phyloP scores from a whole-genome alignment of 2,797 vertebrate species.

The Manis crassicaudata region DNA sequence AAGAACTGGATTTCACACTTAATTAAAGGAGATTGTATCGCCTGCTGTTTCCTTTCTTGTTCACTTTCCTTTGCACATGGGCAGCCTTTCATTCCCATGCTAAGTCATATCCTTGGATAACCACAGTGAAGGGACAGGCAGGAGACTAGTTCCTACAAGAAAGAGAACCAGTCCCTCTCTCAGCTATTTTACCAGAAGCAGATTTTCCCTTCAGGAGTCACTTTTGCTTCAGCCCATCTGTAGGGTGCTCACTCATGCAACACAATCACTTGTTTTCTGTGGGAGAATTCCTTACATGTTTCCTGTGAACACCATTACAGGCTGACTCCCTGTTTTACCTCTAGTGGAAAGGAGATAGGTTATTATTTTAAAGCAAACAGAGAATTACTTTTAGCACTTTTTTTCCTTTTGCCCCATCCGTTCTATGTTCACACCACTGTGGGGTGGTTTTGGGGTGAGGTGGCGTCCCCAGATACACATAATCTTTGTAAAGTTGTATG shows the following conservation, averaged over 20 bases:
- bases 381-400: slow-evolving; percentile 70
- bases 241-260: slow-evolving; percentile 53
- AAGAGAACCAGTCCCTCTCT: slow-evolving; percentile 77
- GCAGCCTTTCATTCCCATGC: slow-evolving; percentile 85
- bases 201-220: slow-evolving; percentile 63
- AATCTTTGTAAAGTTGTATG: slow-evolving; percentile 81
- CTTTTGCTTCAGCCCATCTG: slow-evolving; percentile 56
- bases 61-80: slow-evolving; percentile 74
- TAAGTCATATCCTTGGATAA: slow-evolving; percentile 81
- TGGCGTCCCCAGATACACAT: slow-evolving; percentile 75
- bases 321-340: slow-evolving; percentile 82
- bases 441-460: slow-evolving; percentile 59
- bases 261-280: neutral
- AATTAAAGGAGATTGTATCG: slow-evolving; percentile 78
- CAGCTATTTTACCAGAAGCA: slow-evolving; percentile 79
- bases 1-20: slow-evolving; percentile 78
- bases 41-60: slow-evolving; percentile 84
- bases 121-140: slow-evolving; percentile 79
- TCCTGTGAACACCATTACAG: slow-evolving; percentile 80
- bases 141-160: slow-evolving; percentile 78
- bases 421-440: slow-evolving; percentile 66
- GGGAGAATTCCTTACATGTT: slow-evolving; percentile 78
- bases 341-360: slow-evolving; percentile 74
- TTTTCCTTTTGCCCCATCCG: slow-evolving; percentile 76
- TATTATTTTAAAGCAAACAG: slow-evolving; percentile 38